Percentiles rank a stretch among this genome's conserved stretches.
Evolutionary conservation across 2,113 vertebrate genomes (phyloP).

Genomic region (Pleuronectes platessa): DNA sequence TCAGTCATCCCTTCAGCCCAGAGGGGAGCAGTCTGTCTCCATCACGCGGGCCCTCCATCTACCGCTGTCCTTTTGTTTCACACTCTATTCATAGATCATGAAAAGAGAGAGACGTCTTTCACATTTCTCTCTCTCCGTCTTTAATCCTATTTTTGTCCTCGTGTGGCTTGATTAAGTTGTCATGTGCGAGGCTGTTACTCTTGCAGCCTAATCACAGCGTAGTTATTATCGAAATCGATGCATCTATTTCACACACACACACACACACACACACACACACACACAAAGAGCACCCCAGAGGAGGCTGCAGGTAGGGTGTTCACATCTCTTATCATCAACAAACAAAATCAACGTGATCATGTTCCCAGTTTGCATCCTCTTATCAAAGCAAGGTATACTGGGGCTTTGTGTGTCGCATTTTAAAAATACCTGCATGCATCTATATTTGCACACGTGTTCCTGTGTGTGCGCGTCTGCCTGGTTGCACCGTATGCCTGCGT

Average conservation of each 20-base stretch:
- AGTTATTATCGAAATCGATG: constrained; percentile 46
- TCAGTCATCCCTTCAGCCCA: constrained; percentile 63
- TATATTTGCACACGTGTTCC: neutral
- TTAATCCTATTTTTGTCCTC: constrained; percentile 66
- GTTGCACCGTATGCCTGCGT: constrained; percentile 45
- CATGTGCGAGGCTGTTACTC: constrained; percentile 39
- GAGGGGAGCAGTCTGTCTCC: constrained; percentile 61
- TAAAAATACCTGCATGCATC: constrained; percentile 19
- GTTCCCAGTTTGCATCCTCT: constrained; percentile 1
- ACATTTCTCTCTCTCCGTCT: constrained; percentile 28
- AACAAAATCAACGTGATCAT: constrained; percentile 47
- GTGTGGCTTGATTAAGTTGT: constrained; percentile 68
- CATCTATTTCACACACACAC: constrained; percentile 2
- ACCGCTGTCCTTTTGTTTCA: constrained; percentile 70
- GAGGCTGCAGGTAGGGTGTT: constrained; percentile 39
- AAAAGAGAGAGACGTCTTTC: constrained; percentile 44
- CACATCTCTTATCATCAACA: constrained; percentile 49
- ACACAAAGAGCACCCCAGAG: neutral
- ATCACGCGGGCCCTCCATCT: constrained; percentile 48
- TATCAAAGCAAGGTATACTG: constrained; percentile 24
- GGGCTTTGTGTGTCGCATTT: neutral
- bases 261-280: neutral
- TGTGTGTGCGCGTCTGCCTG: constrained; percentile 26
- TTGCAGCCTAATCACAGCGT: constrained; percentile 28
- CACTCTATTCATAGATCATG: constrained; percentile 68